Conservation (phyloP, 2,113 vertebrate species). For the Phrynocephalus versicolor region DNA sequence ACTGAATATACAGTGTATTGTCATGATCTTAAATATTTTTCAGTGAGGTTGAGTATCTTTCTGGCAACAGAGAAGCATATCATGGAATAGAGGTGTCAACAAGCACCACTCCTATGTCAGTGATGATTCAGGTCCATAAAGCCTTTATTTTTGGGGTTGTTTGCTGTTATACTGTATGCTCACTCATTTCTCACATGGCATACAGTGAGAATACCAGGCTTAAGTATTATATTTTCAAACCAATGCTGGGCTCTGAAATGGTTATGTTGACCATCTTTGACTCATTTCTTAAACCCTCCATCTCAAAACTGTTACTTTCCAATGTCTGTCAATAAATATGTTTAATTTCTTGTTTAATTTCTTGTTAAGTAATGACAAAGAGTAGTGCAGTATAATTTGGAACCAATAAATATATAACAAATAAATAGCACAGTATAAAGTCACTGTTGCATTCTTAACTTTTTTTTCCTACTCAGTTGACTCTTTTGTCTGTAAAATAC, state of each 20-base stretch:
- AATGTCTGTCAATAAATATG: background rate
- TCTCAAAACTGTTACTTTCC: background rate
- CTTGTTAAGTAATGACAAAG: background rate
- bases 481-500: background rate
- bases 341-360: background rate
- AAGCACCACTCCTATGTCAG: background rate
- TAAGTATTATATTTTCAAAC: background rate
- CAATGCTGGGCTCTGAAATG: background rate
- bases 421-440: background rate
- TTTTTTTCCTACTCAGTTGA: background rate
- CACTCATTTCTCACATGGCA: background rate
- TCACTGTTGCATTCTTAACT: background rate
- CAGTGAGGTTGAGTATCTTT: background rate
- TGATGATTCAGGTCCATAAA: background rate
- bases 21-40: background rate
- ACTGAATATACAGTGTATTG: background rate
- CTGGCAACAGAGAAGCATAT: background rate
- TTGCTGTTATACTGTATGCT: background rate
- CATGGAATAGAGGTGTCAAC: background rate
- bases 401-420: background rate
- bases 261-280: too few species aligned
- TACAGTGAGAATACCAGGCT: background rate
- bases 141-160: background rate
- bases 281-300: background rate
- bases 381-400: background rate